Conservation (phyloP, 2,888 invertebrate species). For the Synanthedon myopaeformis region DNA sequence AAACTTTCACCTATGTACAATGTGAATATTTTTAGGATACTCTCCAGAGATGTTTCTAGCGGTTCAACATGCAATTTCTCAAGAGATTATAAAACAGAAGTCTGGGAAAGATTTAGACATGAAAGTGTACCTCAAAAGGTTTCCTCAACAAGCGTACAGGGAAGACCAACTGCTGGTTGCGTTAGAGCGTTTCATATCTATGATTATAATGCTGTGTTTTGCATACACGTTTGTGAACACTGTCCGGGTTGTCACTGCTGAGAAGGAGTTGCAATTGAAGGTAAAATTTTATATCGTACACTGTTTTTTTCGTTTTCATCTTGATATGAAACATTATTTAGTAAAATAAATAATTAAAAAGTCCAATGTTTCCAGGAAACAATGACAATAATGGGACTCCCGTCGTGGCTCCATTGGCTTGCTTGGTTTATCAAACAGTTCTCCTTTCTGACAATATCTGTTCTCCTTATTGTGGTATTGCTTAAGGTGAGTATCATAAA, state of each 20-base stretch:
- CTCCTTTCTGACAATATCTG: constrained; percentile 75
- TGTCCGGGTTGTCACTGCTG: constrained; percentile 79
- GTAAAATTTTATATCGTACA: constrained; percentile 34
- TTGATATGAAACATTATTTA: too few species aligned
- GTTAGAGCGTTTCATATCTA: constrained; percentile 77
- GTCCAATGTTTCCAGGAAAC: constrained; percentile 74
- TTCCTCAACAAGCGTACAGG: constrained; percentile 79
- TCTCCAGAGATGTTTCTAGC: constrained; percentile 57
- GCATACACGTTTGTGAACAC: constrained; percentile 85
- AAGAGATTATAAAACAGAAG: constrained; percentile 50
- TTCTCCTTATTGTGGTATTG: constrained; percentile 71
- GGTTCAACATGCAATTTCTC: constrained; percentile 54
- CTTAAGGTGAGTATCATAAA: constrained; percentile 62
- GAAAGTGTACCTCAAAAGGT: constrained; percentile 71
- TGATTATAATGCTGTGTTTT: constrained; percentile 85
- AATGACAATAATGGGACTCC: constrained; percentile 92
- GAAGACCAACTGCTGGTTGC: constrained; percentile 77
- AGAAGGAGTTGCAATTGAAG: constrained; percentile 83
- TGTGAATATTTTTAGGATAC: constrained; percentile 33
- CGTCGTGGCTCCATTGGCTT: constrained; percentile 86
- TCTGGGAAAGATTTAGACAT: constrained; percentile 38
- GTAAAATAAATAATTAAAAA: too few species aligned
- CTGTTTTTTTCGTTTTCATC: too few species aligned
- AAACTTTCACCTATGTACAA: too few species aligned
- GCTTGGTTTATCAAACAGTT: constrained; percentile 89